These are phyloP conservation scores for Simalia tracyae DNA, from an alignment of 2,797 vertebrate species.

Conservation along the genomic window DNA sequence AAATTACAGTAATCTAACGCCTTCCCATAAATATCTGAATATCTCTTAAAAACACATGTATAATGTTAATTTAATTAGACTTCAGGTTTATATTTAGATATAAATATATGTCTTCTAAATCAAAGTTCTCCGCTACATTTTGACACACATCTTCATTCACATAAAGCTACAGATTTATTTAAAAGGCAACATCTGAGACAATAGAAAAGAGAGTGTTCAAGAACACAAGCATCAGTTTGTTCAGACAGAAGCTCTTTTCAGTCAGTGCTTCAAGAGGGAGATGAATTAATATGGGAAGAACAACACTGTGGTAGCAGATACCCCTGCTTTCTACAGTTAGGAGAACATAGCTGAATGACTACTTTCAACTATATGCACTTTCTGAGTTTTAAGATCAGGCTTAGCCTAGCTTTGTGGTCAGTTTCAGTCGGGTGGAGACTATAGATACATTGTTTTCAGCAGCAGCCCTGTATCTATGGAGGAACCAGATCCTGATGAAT, in stretches of 20 bases:
- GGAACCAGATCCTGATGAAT: background rate
- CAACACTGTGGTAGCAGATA: background rate
- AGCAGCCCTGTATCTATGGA: background rate
- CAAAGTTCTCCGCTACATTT: background rate
- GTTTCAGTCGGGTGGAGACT: too few relatives aligned
- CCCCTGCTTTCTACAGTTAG: background rate
- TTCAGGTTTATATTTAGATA: conserved; percentile 11
- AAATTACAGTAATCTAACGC: conserved; percentile 1
- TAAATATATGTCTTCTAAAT: background rate
- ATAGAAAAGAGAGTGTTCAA: background rate
- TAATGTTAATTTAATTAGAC: background rate
- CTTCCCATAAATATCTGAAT: conserved; percentile 13
- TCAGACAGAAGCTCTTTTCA: background rate
- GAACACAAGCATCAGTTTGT: background rate
- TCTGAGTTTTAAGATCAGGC: background rate
- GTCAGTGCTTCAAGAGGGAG: background rate
- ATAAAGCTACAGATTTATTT: background rate
- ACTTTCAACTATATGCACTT: background rate
- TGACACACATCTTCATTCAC: background rate
- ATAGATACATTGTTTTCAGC: background rate
- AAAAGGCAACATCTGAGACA: background rate
- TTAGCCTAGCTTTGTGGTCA: background rate
- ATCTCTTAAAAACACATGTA: conserved; percentile 27
- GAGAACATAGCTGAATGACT: background rate
- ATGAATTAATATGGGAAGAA: background rate